phyloP scores from a whole-genome alignment of 2,888 invertebrate species.

The Allolobophora icterica region DNA sequence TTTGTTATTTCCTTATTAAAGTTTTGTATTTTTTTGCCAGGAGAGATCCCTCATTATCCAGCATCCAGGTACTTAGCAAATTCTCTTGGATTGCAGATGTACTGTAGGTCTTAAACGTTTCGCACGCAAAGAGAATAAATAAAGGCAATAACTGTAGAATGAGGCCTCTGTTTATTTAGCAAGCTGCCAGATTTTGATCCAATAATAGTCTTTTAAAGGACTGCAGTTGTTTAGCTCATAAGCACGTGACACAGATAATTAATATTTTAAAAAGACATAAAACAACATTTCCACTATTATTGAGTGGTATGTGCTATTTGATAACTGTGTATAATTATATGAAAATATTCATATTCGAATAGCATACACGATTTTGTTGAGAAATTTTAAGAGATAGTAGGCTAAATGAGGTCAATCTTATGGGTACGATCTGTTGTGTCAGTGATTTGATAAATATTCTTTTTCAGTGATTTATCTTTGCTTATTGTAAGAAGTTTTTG shows the following conservation, averaged over 20 bases:
- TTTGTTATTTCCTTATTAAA: neutral
- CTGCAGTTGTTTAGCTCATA: neutral
- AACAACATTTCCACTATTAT: too few relatives aligned
- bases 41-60: slow-evolving; percentile 29
- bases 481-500: neutral
- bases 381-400: neutral
- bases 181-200: too few relatives aligned
- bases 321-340: neutral
- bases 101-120: neutral
- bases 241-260: neutral
- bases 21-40: neutral
- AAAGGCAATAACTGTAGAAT: neutral
- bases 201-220: too few relatives aligned
- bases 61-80: neutral
- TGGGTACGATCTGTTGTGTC: neutral
- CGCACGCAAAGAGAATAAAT: too few relatives aligned
- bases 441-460: neutral
- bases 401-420: neutral
- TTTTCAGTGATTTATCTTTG: neutral
- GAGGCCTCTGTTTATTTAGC: too few relatives aligned
- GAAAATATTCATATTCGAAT: neutral
- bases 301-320: too few relatives aligned
- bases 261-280: too few relatives aligned
- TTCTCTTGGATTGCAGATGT: neutral
- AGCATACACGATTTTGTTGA: neutral